phyloP scores from a whole-genome alignment of 2,797 vertebrate genomes.

The Leptodactylus fallax region DNA sequence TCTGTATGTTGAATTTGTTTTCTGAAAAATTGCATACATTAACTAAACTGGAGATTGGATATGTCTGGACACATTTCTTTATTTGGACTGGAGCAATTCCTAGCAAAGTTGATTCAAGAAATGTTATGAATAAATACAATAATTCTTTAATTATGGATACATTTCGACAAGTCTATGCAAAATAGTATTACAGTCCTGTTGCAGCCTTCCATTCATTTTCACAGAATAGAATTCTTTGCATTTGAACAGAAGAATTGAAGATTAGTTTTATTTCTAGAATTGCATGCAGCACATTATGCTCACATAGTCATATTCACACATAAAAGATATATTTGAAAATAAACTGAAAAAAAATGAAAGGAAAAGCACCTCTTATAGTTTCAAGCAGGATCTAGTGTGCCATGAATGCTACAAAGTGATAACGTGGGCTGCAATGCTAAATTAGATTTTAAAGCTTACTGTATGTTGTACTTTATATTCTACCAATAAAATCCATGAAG shows the following conservation, averaged over 20 bases:
- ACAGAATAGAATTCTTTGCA: neutral
- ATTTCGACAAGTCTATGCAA: neutral
- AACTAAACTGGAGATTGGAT: too few species aligned
- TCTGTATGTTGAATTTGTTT: too few species aligned
- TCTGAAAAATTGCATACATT: too few species aligned
- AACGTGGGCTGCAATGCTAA: slow-evolving; percentile 34
- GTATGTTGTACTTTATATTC: slow-evolving; percentile 38
- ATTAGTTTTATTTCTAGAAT: slow-evolving; percentile 1
- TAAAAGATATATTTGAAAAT: slow-evolving; percentile 40
- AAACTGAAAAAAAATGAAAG: neutral
- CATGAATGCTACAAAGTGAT: slow-evolving; percentile 36
- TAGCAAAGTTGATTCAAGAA: neutral
- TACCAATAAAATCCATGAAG: slow-evolving; percentile 21
- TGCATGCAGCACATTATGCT: neutral
- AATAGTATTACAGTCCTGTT: neutral
- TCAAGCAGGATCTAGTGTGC: slow-evolving; percentile 5
- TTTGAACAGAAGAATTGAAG: slow-evolving; percentile 19
- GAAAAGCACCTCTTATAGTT: slow-evolving; percentile 5
- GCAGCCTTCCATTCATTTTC: neutral
- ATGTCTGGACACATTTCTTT: too few species aligned
- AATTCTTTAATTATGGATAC: neutral
- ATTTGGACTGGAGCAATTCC: neutral
- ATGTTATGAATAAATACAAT: neutral
- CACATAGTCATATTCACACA: slow-evolving; percentile 14
- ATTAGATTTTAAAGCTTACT: slow-evolving; percentile 18